phyloP scores from a whole-genome alignment of 2,888 invertebrate genomes.

The Drosophila mettleri region DNA sequence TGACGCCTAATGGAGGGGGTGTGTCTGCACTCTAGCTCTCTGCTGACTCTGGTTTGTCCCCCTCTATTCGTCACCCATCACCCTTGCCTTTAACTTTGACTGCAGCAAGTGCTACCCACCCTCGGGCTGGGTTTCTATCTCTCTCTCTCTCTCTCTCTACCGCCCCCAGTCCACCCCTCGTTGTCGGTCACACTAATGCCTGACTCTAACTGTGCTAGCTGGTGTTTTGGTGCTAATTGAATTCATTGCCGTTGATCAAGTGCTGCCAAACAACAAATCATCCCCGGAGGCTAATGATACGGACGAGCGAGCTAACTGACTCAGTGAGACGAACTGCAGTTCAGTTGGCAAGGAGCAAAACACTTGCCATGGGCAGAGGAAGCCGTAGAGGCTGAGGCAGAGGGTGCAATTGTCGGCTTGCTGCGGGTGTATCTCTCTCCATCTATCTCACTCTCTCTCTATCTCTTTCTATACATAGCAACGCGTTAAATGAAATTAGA shows the following conservation, averaged over 20 bases:
- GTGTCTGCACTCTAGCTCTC: constrained; percentile 49
- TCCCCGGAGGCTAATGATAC: constrained; percentile 79
- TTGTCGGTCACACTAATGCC: background rate
- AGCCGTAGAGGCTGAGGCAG: background rate
- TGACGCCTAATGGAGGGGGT: constrained; percentile 77
- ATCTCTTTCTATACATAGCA: background rate
- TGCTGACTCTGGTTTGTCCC: background rate
- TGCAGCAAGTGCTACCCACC: constrained; percentile 59
- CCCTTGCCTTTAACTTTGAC: constrained; percentile 17
- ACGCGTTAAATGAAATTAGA: constrained; percentile 79
- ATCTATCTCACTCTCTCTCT: background rate
- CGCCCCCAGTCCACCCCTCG: too few species aligned
- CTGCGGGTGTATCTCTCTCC: constrained; percentile 3
- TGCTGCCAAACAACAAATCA: constrained; percentile 80
- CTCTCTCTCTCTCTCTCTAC: background rate
- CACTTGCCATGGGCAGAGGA: background rate
- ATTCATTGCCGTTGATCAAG: constrained; percentile 82
- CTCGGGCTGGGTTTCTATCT: background rate
- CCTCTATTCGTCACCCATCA: background rate
- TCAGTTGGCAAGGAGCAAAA: constrained; percentile 11
- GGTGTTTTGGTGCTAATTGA: constrained; percentile 81
- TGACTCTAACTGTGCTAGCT: constrained; percentile 41
- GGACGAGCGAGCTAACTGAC: constrained; percentile 67
- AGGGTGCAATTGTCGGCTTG: constrained; percentile 31
- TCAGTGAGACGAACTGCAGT: constrained; percentile 30